Percentiles rank a stretch among this genome's conserved stretches.
phyloP scores from a whole-genome alignment of 1,140 invertebrate species.

The Drosophila seguyi region DNA sequence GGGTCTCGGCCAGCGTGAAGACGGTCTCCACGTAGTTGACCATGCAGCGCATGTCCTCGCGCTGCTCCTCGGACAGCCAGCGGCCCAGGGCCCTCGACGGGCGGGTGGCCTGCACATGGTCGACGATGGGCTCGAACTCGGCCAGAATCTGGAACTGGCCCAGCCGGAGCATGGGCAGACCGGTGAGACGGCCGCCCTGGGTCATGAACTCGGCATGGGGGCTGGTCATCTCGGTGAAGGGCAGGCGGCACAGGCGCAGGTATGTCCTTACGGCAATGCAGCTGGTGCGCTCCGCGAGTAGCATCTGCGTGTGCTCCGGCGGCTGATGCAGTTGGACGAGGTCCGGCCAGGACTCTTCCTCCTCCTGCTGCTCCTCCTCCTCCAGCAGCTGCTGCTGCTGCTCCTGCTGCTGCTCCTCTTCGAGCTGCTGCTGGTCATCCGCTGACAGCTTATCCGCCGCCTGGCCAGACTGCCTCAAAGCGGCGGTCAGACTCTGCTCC shows the following conservation, averaged over 20 bases:
- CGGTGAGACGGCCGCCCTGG: slow-evolving; percentile 91
- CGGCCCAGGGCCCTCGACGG: not conserved
- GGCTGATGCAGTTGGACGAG: slow-evolving; percentile 94
- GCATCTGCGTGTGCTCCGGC: slow-evolving; percentile 94
- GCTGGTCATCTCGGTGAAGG: slow-evolving; percentile 90
- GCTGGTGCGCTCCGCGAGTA: slow-evolving; percentile 94
- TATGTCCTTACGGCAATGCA: slow-evolving; percentile 96
- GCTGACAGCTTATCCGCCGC: not conserved
- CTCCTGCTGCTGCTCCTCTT: not conserved
- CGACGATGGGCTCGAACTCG: slow-evolving; percentile 95
- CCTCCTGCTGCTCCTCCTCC: not conserved
- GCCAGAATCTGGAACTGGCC: slow-evolving; percentile 90
- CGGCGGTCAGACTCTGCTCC: slow-evolving; percentile 5
- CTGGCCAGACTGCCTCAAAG: not conserved
- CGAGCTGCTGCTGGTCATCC: no score
- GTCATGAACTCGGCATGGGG: slow-evolving; percentile 98
- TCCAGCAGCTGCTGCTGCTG: not conserved
- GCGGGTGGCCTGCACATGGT: slow-evolving; percentile 91
- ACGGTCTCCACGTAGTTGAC: slow-evolving; percentile 94
- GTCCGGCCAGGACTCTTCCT: slow-evolving; percentile 88
- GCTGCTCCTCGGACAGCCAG: slow-evolving; percentile 89
- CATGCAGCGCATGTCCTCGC: slow-evolving; percentile 95
- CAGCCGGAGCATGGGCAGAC: slow-evolving; percentile 93
- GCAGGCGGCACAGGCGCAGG: slow-evolving; percentile 94
- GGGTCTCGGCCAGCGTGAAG: slow-evolving; percentile 93